Base-by-base conservation (phyloP, 53 echinoderm and acorn worm genomes). In the Temnopleurus reevesii region DNA sequence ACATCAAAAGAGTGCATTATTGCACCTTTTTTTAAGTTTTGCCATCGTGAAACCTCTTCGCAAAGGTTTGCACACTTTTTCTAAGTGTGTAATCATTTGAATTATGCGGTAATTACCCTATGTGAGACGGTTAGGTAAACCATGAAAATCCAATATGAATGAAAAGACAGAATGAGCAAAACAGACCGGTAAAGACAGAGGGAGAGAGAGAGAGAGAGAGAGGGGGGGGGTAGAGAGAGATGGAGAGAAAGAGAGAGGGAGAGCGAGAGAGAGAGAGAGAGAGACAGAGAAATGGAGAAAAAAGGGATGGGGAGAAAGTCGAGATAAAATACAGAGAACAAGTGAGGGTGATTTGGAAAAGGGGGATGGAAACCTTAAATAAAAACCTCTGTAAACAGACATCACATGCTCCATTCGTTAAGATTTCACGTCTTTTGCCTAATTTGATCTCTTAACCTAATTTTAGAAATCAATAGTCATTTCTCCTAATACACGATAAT, bases 201-300 rank as follows among this genome's bases (percentile, higher is more conserved):
- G 15, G 21, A 59, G 21, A 59, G 59, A n/a, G 59, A 59, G 26
- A 59, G 59, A 59, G 21, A 59, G 21, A 59, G 59, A 59, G 59
- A 13, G 83, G 53, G 83, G 21, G 53, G 83, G 81, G 81, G 81
- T 43, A 21, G 81, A 43, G 81, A 47, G 21, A 8, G 59, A 21
- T 13, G 21, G 21, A n/a, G n/a, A 59, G 59, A 59, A 12, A 26
- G 26, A 59, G 26, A 59, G 8, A 59, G 1, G 21, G 59, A 59
- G n/a, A 59, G 26, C 21, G 59, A 59, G 59, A 18, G 81, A 25
- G 46, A 46, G 81, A 59, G 21, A 59, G 26, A 1, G 13, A 38
- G 4, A 34, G 44, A 76, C 21, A 59, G 59, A 26, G 59, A 49
- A 15, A 12, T 12, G 49, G 0, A 49, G 9, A 0, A 49, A 49